A percentile compares a stretch with the other conserved stretches of the same genome.
Conservation (phyloP, 1,140 invertebrate genomes). For the Ips typographus region DNA sequence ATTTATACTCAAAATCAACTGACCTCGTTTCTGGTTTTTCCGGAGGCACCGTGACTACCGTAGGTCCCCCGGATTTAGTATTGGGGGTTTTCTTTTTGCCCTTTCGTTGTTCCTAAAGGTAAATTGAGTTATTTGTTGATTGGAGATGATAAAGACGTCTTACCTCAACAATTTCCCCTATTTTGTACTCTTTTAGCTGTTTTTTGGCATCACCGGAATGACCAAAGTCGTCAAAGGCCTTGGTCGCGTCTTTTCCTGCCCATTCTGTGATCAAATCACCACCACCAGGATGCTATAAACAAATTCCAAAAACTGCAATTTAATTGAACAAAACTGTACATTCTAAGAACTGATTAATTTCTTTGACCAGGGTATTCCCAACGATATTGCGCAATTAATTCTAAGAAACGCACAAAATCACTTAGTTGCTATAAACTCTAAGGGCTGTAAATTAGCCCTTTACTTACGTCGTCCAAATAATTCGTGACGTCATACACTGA, state of each 20-base stretch:
- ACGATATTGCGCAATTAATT: neutral
- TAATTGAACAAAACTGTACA: too few species aligned
- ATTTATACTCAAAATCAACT: conserved; percentile 5
- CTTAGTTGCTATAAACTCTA: neutral
- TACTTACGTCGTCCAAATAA: conserved; percentile 59
- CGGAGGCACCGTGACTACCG: conserved; percentile 1
- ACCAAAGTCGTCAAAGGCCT: conserved; percentile 63
- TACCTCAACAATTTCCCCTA: conserved; percentile 64
- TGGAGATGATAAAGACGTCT: neutral
- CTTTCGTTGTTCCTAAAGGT: conserved; percentile 36
- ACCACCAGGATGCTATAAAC: conserved; percentile 66
- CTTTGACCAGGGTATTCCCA: neutral
- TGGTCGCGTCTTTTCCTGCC: conserved; percentile 65
- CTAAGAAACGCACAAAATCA: neutral
- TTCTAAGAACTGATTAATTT: too few species aligned
- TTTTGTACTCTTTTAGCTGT: conserved; percentile 61
- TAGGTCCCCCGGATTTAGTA: neutral
- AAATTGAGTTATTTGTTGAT: neutral
- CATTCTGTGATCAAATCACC: conserved; percentile 61
- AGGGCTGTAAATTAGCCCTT: too few species aligned
- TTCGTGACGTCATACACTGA: conserved; percentile 66
- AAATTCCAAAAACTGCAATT: too few species aligned
- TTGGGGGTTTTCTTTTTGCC: conserved; percentile 34
- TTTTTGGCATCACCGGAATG: conserved; percentile 64
- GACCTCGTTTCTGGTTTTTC: conserved; percentile 28